Evolutionary conservation across 1,140 invertebrate genomes (phyloP), one percentile per base, ranked within the genome.

Genomic region (Tetramorium alpestre): DNA sequence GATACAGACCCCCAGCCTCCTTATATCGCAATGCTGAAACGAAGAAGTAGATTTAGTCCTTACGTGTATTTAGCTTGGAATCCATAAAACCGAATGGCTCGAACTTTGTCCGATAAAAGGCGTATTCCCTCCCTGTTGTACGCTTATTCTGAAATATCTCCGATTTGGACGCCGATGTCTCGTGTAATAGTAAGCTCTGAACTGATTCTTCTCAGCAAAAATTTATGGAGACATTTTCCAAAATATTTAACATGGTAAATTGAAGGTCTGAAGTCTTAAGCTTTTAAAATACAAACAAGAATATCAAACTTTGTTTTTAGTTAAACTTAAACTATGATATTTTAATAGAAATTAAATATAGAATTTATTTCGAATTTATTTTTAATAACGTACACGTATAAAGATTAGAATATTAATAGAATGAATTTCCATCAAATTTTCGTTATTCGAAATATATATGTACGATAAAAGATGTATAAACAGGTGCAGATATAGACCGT

Each of bases 51-150:
- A 92, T 89, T 77, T 90, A 91, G 89, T 91, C 88, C 87, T 91
- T 88, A 87, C 87, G 85, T 87, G 93, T 93, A 94, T 94, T 94
- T 94, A 93, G 93, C 89, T 88, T 72, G 88, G 72, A 85, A 80
- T 81, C 90, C 92, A 93, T 95, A 94, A 95, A 95, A 94, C 89
- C 90, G 89, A 94, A 95, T 94, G 88, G 92, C 88, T 91, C 86
- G 89, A 94, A 94, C 91, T 95, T 95, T 92, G 88, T 88, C 60
- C 92, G 89, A 94, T 94, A 94, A 93, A 93, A 93, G 90, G 86
- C 85, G 85, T 81, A 87, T 85, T 90, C 62, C 41, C 28, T 75
- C 69, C 62, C 56, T 47, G 33, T 47, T 54, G 80, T 65, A 87
- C 47, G 44, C 33, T 51, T 47, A 69, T 56, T 49, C 77, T 70